Percentiles rank a stretch among this genome's conserved stretches.
These are phyloP conservation scores for Rattus rattus DNA, from an alignment of 2,113 vertebrate species.

Conservation along the genomic window DNA sequence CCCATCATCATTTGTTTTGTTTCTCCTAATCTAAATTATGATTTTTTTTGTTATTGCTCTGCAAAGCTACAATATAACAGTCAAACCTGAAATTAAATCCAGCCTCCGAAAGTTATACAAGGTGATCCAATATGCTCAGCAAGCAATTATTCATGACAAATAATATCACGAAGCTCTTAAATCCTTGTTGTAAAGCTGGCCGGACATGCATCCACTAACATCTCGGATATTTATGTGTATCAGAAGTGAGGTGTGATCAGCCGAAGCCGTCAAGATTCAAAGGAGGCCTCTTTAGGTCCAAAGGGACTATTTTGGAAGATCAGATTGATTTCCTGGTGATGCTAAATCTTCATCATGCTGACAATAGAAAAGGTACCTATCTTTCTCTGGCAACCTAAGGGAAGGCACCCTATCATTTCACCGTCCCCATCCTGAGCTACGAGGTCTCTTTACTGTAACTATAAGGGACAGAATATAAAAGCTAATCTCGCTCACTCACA, in stretches of 20 bases:
- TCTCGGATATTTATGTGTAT: constrained; percentile 30
- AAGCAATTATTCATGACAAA: constrained; percentile 64
- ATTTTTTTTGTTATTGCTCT: constrained; percentile 80
- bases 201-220: constrained; percentile 20
- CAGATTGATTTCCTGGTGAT: constrained; percentile 49
- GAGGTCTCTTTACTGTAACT: not conserved
- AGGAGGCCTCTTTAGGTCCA: constrained; percentile 2
- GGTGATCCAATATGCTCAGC: constrained; percentile 64
- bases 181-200: constrained; percentile 66
- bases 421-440: too few species aligned
- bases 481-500: not conserved
- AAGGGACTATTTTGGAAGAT: constrained; percentile 25
- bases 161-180: constrained; percentile 13
- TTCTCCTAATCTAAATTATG: constrained; percentile 81
- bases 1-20: constrained; percentile 82
- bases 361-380: not conserved
- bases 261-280: constrained; percentile 62
- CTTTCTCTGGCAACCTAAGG: not conserved
- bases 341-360: constrained; percentile 45
- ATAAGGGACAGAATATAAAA: not conserved
- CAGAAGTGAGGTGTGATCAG: constrained; percentile 55
- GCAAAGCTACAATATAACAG: constrained; percentile 76
- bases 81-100: constrained; percentile 76
- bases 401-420: not conserved
- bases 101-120: constrained; percentile 78